A percentile compares a stretch with the other conserved stretches of the same genome.
phyloP scores from a whole-genome alignment of 2,797 vertebrate genomes.

The Trichosurus vulpecula region DNA sequence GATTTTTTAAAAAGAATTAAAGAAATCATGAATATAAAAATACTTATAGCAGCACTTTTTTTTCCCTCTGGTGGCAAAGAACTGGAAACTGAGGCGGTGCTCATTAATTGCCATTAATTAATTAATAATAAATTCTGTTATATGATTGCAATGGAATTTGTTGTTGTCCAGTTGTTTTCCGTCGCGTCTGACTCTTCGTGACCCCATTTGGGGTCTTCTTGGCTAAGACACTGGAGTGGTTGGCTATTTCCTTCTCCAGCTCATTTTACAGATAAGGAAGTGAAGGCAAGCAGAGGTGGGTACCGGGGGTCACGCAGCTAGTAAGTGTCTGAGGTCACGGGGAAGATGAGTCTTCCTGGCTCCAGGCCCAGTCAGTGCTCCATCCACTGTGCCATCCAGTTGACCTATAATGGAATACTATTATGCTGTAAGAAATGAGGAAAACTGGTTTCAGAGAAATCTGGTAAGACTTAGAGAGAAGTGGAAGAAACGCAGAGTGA shows the following conservation, averaged over 20 bases:
- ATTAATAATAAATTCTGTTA: background rate
- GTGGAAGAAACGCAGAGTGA: background rate
- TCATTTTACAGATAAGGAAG: background rate
- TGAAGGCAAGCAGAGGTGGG: background rate
- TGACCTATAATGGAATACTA: background rate
- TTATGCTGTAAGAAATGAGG: background rate
- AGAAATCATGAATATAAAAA: background rate
- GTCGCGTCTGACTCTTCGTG: background rate
- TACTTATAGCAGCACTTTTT: background rate
- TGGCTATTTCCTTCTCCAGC: background rate
- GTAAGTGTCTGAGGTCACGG: background rate
- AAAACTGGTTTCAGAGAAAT: background rate
- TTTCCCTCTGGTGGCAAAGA: background rate
- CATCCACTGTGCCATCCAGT: too few species aligned
- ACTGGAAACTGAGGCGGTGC: background rate
- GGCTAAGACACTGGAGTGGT: background rate
- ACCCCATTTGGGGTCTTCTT: background rate
- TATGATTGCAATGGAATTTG: background rate
- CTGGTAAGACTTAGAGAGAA: background rate
- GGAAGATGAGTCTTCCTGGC: too few species aligned
- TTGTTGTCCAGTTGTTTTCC: background rate
- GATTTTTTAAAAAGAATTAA: background rate
- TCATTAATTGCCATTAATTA: background rate
- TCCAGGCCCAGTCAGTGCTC: too few species aligned
- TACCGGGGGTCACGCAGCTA: too few species aligned